Evolutionary conservation across 2,888 invertebrate genomes (phyloP).

Genomic region (Drosophila paracracens): DNA sequence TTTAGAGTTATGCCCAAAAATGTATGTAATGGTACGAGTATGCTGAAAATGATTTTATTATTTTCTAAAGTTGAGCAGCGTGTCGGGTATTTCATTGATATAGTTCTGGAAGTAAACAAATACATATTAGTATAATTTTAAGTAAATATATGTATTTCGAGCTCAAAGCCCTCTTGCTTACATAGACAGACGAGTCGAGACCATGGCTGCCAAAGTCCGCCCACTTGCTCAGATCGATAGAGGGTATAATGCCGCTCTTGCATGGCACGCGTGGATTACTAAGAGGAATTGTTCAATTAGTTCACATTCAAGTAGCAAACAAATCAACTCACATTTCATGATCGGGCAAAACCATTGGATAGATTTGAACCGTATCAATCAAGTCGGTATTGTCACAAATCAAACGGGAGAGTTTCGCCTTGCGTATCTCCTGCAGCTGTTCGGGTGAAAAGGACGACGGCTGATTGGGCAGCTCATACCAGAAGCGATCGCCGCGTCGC

Average conservation of each 20-base stretch:
- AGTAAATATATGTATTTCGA: neutral
- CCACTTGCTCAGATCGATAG: slow-evolving; percentile 96
- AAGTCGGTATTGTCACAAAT: slow-evolving; percentile 97
- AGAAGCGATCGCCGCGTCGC: slow-evolving; percentile 95
- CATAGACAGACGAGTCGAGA: slow-evolving; percentile 87
- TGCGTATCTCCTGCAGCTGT: slow-evolving; percentile 93
- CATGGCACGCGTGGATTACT: slow-evolving; percentile 97
- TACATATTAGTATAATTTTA: neutral
- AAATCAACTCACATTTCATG: slow-evolving; percentile 93
- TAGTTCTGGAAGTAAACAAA: slow-evolving; percentile 81
- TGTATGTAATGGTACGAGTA: slow-evolving; percentile 7
- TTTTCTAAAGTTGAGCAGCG: slow-evolving; percentile 84
- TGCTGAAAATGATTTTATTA: slow-evolving; percentile 51
- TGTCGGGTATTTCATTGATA: slow-evolving; percentile 85
- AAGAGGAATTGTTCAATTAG: slow-evolving; percentile 61
- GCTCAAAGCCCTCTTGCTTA: slow-evolving; percentile 85
- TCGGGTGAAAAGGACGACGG: slow-evolving; percentile 95
- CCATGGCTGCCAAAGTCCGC: slow-evolving; percentile 89
- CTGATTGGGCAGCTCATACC: slow-evolving; percentile 96
- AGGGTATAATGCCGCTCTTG: slow-evolving; percentile 93
- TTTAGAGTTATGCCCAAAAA: slow-evolving; percentile 9
- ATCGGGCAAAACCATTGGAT: slow-evolving; percentile 96
- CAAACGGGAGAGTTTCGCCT: slow-evolving; percentile 91
- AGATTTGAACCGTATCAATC: slow-evolving; percentile 95
- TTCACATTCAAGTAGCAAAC: neutral